Conservation (phyloP, 2,888 invertebrate species). For the Eupeodes latifasciatus region DNA sequence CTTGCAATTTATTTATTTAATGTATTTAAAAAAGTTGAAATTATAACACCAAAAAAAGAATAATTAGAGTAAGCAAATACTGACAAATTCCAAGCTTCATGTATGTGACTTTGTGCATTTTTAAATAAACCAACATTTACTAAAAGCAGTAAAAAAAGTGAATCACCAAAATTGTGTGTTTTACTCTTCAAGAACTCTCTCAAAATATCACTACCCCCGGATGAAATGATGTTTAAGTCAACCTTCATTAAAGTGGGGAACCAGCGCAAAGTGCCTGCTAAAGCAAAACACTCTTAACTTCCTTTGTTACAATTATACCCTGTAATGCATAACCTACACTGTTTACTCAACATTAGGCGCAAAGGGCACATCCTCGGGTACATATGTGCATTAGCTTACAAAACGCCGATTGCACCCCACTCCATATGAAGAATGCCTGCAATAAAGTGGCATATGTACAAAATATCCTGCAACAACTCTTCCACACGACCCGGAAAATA, state of each 20-base stretch:
- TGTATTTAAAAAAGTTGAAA: no score
- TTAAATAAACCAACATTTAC: background rate
- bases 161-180: background rate
- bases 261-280: background rate
- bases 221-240: constrained; percentile 1
- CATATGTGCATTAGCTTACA: constrained; percentile 41
- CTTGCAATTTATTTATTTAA: no score
- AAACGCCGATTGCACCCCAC: constrained; percentile 51
- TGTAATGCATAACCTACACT: constrained; percentile 36
- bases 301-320: constrained; percentile 34
- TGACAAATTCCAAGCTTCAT: no score
- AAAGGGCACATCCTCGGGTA: background rate
- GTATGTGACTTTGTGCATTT: no score
- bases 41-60: no score
- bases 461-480: constrained; percentile 13
- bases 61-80: no score
- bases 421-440: background rate
- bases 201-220: constrained; percentile 43
- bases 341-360: constrained; percentile 55
- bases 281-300: constrained; percentile 25
- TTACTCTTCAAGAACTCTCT: constrained; percentile 35
- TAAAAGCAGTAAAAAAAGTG: background rate
- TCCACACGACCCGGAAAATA: background rate
- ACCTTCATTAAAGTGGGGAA: constrained; percentile 17
- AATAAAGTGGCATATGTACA: constrained; percentile 13